Percentiles rank a stretch among this genome's conserved stretches.
phyloP scores from a whole-genome alignment of 2,113 vertebrate genomes.

The Gopherus evgoodei region DNA sequence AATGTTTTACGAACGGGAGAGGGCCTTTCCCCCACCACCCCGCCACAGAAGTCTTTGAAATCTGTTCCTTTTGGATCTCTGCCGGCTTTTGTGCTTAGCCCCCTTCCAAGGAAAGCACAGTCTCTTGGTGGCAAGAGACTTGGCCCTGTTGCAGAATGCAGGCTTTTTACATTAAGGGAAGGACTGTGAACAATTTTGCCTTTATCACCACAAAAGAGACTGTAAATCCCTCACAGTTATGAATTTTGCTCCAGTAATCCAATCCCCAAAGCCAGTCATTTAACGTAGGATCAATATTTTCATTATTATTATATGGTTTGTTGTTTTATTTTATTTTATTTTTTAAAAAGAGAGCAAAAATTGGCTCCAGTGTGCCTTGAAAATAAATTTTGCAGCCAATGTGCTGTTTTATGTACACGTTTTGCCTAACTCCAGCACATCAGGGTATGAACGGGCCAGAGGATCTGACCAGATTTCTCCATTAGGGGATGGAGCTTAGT shows the following conservation, averaged over 20 bases:
- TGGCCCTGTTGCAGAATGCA: neutral
- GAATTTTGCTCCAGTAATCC: conserved; percentile 28
- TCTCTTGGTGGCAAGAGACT: conserved; percentile 39
- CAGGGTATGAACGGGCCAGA: neutral
- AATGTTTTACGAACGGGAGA: neutral
- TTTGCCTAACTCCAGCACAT: neutral
- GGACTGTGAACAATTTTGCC: conserved; percentile 48
- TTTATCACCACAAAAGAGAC: conserved; percentile 47
- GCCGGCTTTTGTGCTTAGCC: neutral
- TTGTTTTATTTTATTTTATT: conserved; percentile 28
- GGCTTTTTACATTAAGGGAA: conserved; percentile 48
- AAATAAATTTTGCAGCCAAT: conserved; percentile 10
- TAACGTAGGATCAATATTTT: conserved; percentile 28
- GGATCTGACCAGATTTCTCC: neutral
- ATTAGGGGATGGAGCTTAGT: neutral
- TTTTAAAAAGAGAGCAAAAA: neutral
- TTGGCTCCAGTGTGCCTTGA: neutral
- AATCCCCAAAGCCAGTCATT: conserved; percentile 14
- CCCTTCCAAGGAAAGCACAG: conserved; percentile 50
- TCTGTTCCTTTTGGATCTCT: conserved; percentile 21
- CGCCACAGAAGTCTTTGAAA: conserved; percentile 41
- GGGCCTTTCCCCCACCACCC: neutral
- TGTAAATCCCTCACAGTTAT: conserved; percentile 49
- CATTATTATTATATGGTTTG: neutral
- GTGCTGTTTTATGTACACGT: neutral